Evolutionary conservation across 2,113 vertebrate genomes (phyloP), one percentile per base, ranked within the genome.

Genomic region (Callospermophilus lateralis): DNA sequence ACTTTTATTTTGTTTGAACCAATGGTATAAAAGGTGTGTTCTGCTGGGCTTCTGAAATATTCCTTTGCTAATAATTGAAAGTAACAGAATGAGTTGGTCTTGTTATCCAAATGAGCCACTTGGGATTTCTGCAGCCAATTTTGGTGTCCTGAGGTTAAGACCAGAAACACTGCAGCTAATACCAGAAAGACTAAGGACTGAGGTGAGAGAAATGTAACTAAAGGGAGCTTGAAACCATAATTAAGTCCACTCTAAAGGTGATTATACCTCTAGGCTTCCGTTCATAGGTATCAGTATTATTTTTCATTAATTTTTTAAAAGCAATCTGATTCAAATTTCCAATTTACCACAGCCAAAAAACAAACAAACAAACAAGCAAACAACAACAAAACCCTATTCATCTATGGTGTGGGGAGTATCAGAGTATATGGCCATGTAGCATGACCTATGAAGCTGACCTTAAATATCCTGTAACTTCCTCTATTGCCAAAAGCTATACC

Each of bases 391-490:
- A 17, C 51, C 15, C 2, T 45, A 70, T 87, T 76, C 37, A 8
- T 55, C 34, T 32, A 84, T 2, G 7, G 22, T 58, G 39, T 84
- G 34, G n/a, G 5, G 55, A 53, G 4, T 77, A 37, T 58, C 30
- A 45, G 37, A 70, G 10, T 45, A 8, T 22, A 20, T 16, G 68
- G 34, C 32, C 45, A 58, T 24, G 0, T 45, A 70, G 63, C 58
- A 24, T 51, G 32, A 93, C 10, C n/a, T 74, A 37, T 65, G 72
- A 45, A 72, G 30, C 13, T 89, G 55, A 51, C 42, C 53, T 89
- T 61, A 87, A 92, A 91, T 85, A 61, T n/a, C 12, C 61, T 84
- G 10, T 78, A n/a, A 72, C 78, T 89, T 78, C 5, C 92, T 92
- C 77, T 58, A 55, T 45, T 89, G 24, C 63, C 63, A 53, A 63